A percentile compares a stretch with the other conserved stretches of the same genome.
phyloP scores from a whole-genome alignment of 2,888 invertebrate species.

The Synanthedon vespiformis region DNA sequence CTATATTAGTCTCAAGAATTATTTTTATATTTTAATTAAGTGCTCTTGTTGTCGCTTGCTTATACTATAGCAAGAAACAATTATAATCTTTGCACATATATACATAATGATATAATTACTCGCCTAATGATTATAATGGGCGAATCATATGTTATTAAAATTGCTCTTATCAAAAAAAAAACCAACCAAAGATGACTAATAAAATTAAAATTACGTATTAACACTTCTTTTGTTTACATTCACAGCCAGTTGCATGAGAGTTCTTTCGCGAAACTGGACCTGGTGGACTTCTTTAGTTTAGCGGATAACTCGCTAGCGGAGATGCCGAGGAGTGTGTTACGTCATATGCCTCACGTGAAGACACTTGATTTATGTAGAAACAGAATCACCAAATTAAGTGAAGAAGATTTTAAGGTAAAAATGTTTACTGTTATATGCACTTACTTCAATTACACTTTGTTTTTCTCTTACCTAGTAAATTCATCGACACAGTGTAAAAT shows the following conservation, averaged over 20 bases:
- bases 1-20: slow-evolving; percentile 32
- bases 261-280: slow-evolving; percentile 80
- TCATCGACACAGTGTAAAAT: too few relatives aligned
- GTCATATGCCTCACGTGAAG: slow-evolving; percentile 80
- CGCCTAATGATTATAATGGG: too few relatives aligned
- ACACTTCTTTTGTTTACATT: slow-evolving; percentile 19
- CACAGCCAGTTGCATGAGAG: slow-evolving; percentile 79
- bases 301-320: slow-evolving; percentile 82
- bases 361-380: slow-evolving; percentile 87
- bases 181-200: not conserved
- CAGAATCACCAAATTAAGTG: slow-evolving; percentile 78
- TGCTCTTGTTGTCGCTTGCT: slow-evolving; percentile 14
- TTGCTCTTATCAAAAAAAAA: too few relatives aligned
- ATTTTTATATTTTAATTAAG: slow-evolving; percentile 33
- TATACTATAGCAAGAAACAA: slow-evolving; percentile 9
- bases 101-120: too few relatives aligned
- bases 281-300: slow-evolving; percentile 81
- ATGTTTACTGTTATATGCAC: not conserved
- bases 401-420: slow-evolving; percentile 81
- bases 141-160: too few relatives aligned
- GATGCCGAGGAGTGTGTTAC: slow-evolving; percentile 81
- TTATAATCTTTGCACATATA: too few relatives aligned
- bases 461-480: too few relatives aligned
- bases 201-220: not conserved
- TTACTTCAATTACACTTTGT: too few relatives aligned